Evolutionary conservation across 2,113 vertebrate genomes (phyloP).

Genomic region (Clarias magur): DNA sequence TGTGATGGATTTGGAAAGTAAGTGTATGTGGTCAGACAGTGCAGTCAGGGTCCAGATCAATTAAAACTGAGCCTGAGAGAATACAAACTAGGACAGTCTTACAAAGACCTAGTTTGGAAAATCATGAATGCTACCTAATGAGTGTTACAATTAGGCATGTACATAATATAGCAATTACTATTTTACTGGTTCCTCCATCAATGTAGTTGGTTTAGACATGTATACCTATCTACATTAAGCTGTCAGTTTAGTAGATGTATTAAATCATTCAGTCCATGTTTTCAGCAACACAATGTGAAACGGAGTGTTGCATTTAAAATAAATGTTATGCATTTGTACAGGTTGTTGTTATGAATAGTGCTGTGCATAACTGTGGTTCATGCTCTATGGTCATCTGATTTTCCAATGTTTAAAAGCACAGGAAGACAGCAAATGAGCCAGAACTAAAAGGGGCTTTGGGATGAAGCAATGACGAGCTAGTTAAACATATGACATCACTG

Average conservation of each 20-base stretch:
- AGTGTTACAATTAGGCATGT: background rate
- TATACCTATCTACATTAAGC: background rate
- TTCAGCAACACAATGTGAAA: background rate
- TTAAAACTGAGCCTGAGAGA: constrained; percentile 50
- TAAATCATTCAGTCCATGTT: background rate
- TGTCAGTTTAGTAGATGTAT: background rate
- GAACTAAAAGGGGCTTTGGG: constrained; percentile 67
- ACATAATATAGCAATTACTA: background rate
- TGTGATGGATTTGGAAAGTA: background rate
- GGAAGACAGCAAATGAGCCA: constrained; percentile 70
- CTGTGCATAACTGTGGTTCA: constrained; percentile 54
- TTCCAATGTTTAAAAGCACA: constrained; percentile 63
- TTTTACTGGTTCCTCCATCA: background rate
- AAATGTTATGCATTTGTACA: background rate
- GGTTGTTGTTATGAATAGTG: background rate
- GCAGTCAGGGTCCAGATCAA: constrained; percentile 48
- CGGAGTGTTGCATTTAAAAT: background rate
- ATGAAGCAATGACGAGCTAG: constrained; percentile 68
- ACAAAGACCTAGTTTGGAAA: constrained; percentile 40
- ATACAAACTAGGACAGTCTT: constrained; percentile 45
- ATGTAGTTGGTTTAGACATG: background rate
- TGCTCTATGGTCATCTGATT: constrained; percentile 29
- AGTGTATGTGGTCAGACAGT: constrained; percentile 43
- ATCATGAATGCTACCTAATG: background rate
- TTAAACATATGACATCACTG: constrained; percentile 78